A percentile compares a stretch with the other conserved stretches of the same genome.
These are phyloP conservation scores for Formicarius rufipectus DNA, from an alignment of 2,113 vertebrate species.

Conservation along the genomic window DNA sequence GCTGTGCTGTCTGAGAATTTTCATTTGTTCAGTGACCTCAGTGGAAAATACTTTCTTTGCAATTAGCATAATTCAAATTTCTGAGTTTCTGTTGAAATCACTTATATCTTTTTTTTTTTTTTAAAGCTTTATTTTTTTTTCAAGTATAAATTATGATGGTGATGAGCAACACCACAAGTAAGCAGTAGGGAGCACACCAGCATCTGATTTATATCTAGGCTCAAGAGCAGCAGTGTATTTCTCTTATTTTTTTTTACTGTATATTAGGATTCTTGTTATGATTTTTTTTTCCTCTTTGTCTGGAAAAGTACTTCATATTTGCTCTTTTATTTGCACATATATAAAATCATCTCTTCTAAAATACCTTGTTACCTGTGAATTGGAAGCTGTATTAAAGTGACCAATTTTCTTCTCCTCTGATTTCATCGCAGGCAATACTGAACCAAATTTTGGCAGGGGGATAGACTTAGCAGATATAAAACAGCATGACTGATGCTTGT, in stretches of 20 bases:
- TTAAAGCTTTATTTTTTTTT: neutral
- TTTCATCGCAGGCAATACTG: neutral
- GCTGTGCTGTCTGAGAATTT: neutral
- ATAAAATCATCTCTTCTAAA: neutral
- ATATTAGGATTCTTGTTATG: conserved; percentile 6
- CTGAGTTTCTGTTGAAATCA: neutral
- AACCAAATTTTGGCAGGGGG: neutral
- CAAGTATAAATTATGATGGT: neutral
- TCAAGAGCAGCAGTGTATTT: conserved; percentile 16
- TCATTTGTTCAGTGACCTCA: neutral
- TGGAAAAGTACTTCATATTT: conserved; percentile 31
- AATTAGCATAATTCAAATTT: neutral
- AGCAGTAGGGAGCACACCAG: conserved; percentile 70
- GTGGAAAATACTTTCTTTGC: neutral
- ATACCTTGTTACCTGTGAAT: neutral
- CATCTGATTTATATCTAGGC: conserved; percentile 60
- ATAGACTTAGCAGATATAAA: neutral
- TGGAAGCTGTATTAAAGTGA: neutral
- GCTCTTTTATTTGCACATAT: neutral
- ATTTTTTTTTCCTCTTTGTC: conserved; percentile 28
- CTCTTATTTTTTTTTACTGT: conserved; percentile 24
- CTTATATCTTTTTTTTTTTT: neutral
- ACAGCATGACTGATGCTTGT: neutral
- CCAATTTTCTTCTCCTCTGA: neutral
- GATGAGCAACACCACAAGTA: conserved; percentile 59